Evolutionary conservation across 2,797 vertebrate genomes (phyloP).

Genomic region (Podarcis siculus): DNA sequence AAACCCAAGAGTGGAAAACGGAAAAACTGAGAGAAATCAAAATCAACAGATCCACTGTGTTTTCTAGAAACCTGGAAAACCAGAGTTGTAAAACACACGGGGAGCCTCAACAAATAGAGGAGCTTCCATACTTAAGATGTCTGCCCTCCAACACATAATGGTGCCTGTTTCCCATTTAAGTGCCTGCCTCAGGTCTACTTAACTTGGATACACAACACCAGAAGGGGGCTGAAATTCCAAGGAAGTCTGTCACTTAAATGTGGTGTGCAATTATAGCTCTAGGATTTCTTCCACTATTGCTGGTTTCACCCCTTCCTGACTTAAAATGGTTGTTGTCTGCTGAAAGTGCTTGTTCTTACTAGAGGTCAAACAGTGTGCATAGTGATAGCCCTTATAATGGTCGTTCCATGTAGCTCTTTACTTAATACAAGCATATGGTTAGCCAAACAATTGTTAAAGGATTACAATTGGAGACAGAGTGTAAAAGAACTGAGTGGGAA

Average conservation of each 20-base stretch:
- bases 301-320: background rate
- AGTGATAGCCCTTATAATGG: background rate
- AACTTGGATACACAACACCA: background rate
- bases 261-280: background rate
- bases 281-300: background rate
- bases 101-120: no score
- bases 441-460: background rate
- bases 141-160: no score
- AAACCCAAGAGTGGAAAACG: no score
- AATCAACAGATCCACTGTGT: no score
- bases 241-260: background rate
- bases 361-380: background rate
- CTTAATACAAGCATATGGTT: background rate
- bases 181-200: background rate
- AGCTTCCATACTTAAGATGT: no score
- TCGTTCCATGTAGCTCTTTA: background rate
- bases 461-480: rapidly evolving
- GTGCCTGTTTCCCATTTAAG: no score
- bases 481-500: background rate
- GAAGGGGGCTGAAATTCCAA: background rate
- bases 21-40: no score
- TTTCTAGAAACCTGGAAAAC: no score
- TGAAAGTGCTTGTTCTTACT: background rate
- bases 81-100: no score
- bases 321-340: background rate